These are phyloP conservation scores for Sminthopsis crassicaudata DNA, from an alignment of 2,113 vertebrate genomes.

Conservation along the genomic window DNA sequence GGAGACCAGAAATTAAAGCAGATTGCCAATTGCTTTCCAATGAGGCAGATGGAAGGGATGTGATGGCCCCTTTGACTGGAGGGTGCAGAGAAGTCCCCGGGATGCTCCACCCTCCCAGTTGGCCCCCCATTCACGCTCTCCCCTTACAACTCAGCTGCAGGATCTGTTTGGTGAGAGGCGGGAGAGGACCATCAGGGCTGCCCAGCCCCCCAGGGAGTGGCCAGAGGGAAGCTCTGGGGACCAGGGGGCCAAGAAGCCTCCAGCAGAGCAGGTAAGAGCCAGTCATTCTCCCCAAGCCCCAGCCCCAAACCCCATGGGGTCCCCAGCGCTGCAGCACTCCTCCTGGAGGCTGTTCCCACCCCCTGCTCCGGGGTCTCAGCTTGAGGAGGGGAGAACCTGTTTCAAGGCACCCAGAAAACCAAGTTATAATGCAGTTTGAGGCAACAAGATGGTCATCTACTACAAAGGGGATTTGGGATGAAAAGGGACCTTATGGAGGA, in stretches of 20 bases:
- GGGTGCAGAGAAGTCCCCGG: background rate
- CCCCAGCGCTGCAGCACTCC: background rate
- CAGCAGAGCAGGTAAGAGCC: background rate
- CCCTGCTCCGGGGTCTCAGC: background rate
- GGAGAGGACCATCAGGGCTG: background rate
- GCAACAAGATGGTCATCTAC: background rate
- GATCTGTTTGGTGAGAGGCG: background rate
- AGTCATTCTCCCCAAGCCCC: background rate
- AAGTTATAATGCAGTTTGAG: background rate
- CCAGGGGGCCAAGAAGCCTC: background rate
- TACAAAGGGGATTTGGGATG: fast-evolving
- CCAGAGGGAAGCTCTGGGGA: background rate
- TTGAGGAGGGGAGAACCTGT: background rate
- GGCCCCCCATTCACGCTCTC: background rate
- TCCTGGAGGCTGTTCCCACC: background rate
- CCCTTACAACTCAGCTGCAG: background rate
- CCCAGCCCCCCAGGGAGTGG: background rate
- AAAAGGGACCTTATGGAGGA: background rate
- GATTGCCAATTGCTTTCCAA: fast-evolving
- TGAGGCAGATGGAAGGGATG: no score
- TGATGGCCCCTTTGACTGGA: background rate
- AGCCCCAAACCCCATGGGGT: background rate
- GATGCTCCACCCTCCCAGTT: no score
- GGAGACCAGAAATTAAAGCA: background rate
- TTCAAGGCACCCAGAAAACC: background rate